Base-by-base conservation (phyloP, 2,113 vertebrate species). In the Sylvia atricapilla region DNA sequence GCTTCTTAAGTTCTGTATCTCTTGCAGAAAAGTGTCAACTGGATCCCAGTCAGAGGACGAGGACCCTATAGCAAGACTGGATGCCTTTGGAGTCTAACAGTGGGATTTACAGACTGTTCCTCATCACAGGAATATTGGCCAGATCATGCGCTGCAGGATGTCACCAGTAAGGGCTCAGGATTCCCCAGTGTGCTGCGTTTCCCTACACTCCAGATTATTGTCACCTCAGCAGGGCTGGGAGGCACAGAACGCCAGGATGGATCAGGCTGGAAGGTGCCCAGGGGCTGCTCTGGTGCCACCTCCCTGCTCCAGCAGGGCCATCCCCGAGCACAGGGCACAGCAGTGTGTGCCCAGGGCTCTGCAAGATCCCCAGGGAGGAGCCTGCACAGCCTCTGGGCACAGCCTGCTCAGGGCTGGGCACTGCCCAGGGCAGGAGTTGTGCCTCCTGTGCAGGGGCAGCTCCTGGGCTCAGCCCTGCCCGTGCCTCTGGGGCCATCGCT, bases 241-340 rank as follows among this genome's bases (percentile, higher is more conserved):
- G 16, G 16, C 25, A 41, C n/a, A 31, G 23, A n/a, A 0, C 1
- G 16, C 13, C n/a, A 16, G 23, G 2, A 0, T 41, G 56, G 15
- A 9, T 13, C 0, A 63, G 66, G 8, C 12, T 24, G 64, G 22
- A 16, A 9, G 43, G 30, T 6, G n/a, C 14, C 15, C 70, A 4
- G 18, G 6, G 28, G 28, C 15, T n/a, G 4, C n/a, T 37, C 9
- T 69, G 74, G n/a, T 70, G 23, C 4, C 73, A 10, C 46, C 84
- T 60, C 63, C 43, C 37, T 52, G 63, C 53, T 31, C 64, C 84
- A 39, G 39, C 46, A 62, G 84, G 37, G 73, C 63, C 73, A 69
- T 12, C 73, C 46, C 84, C 68, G 53, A 60, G 73, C 63, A 4
- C 63, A 44, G 31, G 62, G 72, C 84, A 68, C 53, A 77, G 84